These are phyloP conservation scores for Podabrus alpinus DNA, from an alignment of 2,888 invertebrate species.

Conservation along the genomic window DNA sequence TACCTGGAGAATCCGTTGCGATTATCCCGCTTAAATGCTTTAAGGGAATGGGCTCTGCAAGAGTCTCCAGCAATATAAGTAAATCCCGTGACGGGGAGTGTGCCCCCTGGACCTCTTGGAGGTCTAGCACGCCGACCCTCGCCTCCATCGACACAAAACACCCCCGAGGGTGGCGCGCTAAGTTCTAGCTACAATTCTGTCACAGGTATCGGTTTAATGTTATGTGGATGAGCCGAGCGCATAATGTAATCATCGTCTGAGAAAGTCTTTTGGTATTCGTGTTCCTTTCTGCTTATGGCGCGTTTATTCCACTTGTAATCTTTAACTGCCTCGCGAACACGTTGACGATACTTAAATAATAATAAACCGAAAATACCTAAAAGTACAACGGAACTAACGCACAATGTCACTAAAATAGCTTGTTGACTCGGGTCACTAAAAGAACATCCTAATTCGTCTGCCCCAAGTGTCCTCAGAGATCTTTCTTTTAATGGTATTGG, in stretches of 20 bases:
- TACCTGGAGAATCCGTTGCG: constrained; percentile 53
- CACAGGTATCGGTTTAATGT: constrained; percentile 77
- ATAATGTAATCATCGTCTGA: constrained; percentile 86
- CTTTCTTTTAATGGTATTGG: constrained; percentile 75
- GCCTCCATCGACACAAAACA: constrained; percentile 67
- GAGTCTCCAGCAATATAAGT: constrained; percentile 74
- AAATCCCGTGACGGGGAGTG: constrained; percentile 74
- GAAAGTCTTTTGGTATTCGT: constrained; percentile 88
- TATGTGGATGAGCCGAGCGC: constrained; percentile 61
- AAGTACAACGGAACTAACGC: constrained; percentile 74
- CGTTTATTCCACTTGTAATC: constrained; percentile 82
- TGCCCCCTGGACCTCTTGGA: constrained; percentile 59
- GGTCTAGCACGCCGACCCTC: constrained; percentile 54
- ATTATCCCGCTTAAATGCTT: constrained; percentile 47
- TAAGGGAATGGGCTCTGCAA: constrained; percentile 60
- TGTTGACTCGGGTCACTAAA: constrained; percentile 79
- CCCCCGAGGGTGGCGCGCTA: constrained; percentile 83
- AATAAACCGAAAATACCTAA: constrained; percentile 74
- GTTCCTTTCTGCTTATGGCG: constrained; percentile 75
- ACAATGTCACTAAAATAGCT: constrained; percentile 76
- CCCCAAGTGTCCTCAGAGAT: constrained; percentile 68
- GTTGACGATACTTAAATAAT: constrained; percentile 78
- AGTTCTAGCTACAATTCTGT: constrained; percentile 96
- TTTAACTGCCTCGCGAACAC: constrained; percentile 80
- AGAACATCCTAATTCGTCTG: constrained; percentile 81